Percentiles rank a stretch among this genome's conserved stretches.
These are phyloP conservation scores for Gopherus evgoodei DNA, from an alignment of 2,113 vertebrate genomes.

Conservation along the genomic window DNA sequence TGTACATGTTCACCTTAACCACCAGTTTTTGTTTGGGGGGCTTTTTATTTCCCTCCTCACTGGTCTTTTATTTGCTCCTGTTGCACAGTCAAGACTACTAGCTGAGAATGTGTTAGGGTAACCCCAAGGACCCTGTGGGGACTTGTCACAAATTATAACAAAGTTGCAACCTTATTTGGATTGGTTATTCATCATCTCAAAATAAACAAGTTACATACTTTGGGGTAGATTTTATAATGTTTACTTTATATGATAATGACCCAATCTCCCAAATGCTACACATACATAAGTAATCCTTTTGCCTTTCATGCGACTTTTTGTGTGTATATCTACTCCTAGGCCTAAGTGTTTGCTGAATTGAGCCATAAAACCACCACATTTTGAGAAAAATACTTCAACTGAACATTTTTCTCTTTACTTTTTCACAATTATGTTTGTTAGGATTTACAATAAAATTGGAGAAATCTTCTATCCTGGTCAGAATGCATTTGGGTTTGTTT, in stretches of 20 bases:
- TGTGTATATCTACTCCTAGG: background rate
- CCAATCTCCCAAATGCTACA: background rate
- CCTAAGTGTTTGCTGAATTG: background rate
- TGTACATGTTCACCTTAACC: background rate
- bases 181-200: constrained; percentile 17
- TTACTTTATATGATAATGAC: background rate
- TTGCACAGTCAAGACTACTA: background rate
- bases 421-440: background rate
- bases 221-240: background rate
- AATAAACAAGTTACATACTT: background rate
- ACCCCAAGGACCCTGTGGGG: background rate
- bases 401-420: background rate
- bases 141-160: constrained; percentile 27
- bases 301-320: background rate
- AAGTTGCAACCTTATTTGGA: constrained; percentile 23
- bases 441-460: background rate
- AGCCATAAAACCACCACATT: background rate
- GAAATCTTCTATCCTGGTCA: background rate
- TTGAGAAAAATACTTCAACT: background rate
- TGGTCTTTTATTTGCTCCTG: background rate
- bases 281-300: background rate
- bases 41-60: background rate
- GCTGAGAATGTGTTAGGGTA: background rate
- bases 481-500: background rate
- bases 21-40: background rate